Evolutionary conservation across 2,113 vertebrate genomes (phyloP), one percentile per base, ranked within the genome.

Genomic region (Oncorhynchus mykiss): DNA sequence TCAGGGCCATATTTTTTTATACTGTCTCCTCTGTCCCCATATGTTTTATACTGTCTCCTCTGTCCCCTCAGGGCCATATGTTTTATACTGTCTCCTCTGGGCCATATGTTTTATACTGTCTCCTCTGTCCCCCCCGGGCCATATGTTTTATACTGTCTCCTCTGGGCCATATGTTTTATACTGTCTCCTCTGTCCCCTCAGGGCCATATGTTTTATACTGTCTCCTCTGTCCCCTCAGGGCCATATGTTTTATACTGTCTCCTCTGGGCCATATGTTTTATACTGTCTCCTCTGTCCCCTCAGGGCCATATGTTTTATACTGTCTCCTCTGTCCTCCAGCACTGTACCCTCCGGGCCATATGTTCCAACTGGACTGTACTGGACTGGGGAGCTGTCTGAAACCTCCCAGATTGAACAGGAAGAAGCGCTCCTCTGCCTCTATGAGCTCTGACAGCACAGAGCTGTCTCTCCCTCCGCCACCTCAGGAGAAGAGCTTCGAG

Each of bases 371-470:
- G 84, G 90, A 92, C 82, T 84, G 85, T 78, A 77, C 86, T 79
- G 84, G 84, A 59, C 88, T 60, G 84, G 91, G 86, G 82, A 71
- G 85, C 73, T 14, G 54, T 14, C 54, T 57, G 54, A 57, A 20
- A 20, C 59, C 59, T 8, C 59, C 59, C 59, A n/a, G 8, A 81
- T 85, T 84, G 77, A 89, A 71, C 62, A 90, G 86, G 72, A 90
- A 87, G 79, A 91, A 92, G 77, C 92, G 88, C 72, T 89, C 91
- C 13, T 91, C 90, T 70, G 86, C 86, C 51, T 91, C 88, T 57
- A 67, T 91, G 72, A 93, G 89, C 77, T 87, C 88, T 48, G 92
- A 91, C 70, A 87, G 85, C 78, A 86, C 91, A 25, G 92, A 86
- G 62, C 57, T 83, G 77, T 86, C 86, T 16, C 81, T 86, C 73